Conservation (phyloP, 2,113 vertebrate species). For the Mustela nigripes region DNA sequence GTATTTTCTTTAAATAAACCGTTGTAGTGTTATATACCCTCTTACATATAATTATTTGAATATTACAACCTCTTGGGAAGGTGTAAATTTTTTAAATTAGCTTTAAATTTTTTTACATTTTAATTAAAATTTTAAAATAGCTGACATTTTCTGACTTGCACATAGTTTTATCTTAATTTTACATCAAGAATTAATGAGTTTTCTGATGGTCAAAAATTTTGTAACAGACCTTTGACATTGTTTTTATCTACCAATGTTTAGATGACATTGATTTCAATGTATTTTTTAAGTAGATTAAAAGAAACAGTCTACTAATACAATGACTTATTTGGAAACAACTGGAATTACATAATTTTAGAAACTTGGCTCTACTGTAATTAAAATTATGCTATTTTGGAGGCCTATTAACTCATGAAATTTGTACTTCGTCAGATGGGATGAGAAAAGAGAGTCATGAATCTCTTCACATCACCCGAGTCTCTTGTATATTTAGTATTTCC, state of each 20-base stretch:
- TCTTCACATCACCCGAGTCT: neutral
- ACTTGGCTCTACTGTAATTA: neutral
- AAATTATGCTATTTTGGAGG: neutral
- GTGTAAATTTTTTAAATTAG: neutral
- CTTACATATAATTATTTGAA: slow-evolving; percentile 12
- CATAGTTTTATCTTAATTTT: slow-evolving; percentile 3
- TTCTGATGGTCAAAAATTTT: slow-evolving; percentile 14
- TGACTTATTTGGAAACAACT: slow-evolving; percentile 22
- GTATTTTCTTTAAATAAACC: slow-evolving; percentile 28
- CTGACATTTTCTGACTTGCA: slow-evolving; percentile 10
- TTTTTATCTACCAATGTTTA: neutral
- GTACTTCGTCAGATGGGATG: neutral
- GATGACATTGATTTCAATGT: neutral
- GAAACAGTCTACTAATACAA: neutral
- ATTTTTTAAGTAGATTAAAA: neutral
- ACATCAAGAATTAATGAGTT: slow-evolving; percentile 3
- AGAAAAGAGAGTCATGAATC: neutral
- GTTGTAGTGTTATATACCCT: neutral
- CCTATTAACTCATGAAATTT: slow-evolving; percentile 16
- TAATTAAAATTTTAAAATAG: too few species aligned
- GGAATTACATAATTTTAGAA: neutral
- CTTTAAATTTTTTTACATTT: neutral
- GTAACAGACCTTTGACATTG: neutral
- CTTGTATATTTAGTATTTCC: slow-evolving; percentile 1
- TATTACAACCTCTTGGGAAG: neutral